Evolutionary conservation across 2,888 invertebrate species (phyloP).

Genomic region (Ectobius pallidus): DNA sequence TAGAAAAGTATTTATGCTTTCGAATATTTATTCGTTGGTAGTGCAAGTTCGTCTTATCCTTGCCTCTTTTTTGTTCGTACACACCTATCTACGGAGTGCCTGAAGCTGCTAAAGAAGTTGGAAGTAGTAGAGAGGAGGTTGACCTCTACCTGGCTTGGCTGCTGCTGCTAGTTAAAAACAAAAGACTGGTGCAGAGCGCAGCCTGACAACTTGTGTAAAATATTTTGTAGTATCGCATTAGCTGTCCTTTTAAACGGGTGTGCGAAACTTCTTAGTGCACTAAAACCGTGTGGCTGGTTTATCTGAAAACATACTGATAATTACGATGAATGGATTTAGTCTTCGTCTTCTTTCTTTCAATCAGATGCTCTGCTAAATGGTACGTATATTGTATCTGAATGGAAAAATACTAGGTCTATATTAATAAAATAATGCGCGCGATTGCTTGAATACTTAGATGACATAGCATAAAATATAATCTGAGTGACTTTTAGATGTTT

Average conservation of each 20-base stretch:
- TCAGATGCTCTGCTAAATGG: background rate
- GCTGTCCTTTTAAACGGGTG: background rate
- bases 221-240: conserved; percentile 1
- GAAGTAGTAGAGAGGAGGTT: conserved; percentile 31
- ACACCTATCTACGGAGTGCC: conserved; percentile 1
- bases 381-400: background rate
- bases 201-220: background rate
- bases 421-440: background rate
- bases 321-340: too few species aligned
- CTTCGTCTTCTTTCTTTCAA: background rate
- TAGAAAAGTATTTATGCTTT: too few species aligned
- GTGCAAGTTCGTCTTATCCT: background rate
- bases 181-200: conserved; percentile 25
- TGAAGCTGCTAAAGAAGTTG: conserved; percentile 27
- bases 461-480: too few species aligned
- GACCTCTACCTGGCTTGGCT: conserved; percentile 12
- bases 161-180: conserved; percentile 27
- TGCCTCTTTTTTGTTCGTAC: background rate
- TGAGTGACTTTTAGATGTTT: too few species aligned
- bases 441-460: too few species aligned
- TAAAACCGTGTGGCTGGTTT: too few species aligned
- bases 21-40: background rate
- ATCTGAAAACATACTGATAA: too few species aligned
- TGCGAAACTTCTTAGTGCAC: background rate
- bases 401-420: background rate